Evolutionary conservation across 2,888 invertebrate genomes (phyloP).

Genomic region (Pteria penguin): DNA sequence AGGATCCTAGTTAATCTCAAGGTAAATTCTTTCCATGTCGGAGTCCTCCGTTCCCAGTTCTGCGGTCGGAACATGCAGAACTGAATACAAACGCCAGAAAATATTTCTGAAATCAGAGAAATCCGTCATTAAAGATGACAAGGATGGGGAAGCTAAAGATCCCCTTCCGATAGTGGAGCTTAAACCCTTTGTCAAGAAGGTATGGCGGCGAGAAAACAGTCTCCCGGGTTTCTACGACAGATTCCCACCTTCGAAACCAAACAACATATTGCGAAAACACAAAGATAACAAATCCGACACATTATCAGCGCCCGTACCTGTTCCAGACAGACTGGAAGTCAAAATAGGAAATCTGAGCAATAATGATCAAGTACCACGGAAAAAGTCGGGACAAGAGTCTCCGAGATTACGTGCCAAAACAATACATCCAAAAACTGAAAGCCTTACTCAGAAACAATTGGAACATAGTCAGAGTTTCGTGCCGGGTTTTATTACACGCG

Average conservation of each 20-base stretch:
- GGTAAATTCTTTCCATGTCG: constrained; percentile 34
- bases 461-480: constrained; percentile 63
- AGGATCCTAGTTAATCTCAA: no score
- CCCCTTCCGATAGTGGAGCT: constrained; percentile 68
- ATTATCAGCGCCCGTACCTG: constrained; percentile 47
- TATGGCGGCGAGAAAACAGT: constrained; percentile 72
- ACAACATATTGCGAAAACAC: constrained; percentile 18
- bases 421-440: constrained; percentile 52
- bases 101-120: constrained; percentile 30
- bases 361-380: not conserved
- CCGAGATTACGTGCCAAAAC: constrained; percentile 34
- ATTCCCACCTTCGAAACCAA: constrained; percentile 28
- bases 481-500: constrained; percentile 68
- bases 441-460: constrained; percentile 49
- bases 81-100: constrained; percentile 40
- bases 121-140: constrained; percentile 17
- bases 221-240: constrained; percentile 63
- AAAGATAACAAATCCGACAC: constrained; percentile 35
- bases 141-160: constrained; percentile 36
- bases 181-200: constrained; percentile 67
- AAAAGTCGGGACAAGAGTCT: constrained; percentile 16
- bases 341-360: constrained; percentile 22
- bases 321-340: constrained; percentile 44
- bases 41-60: constrained; percentile 22
- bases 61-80: constrained; percentile 31